Evolutionary conservation across 2,797 vertebrate genomes (phyloP), one percentile per base, ranked within the genome.

Genomic region (Pangasius krempfi): DNA sequence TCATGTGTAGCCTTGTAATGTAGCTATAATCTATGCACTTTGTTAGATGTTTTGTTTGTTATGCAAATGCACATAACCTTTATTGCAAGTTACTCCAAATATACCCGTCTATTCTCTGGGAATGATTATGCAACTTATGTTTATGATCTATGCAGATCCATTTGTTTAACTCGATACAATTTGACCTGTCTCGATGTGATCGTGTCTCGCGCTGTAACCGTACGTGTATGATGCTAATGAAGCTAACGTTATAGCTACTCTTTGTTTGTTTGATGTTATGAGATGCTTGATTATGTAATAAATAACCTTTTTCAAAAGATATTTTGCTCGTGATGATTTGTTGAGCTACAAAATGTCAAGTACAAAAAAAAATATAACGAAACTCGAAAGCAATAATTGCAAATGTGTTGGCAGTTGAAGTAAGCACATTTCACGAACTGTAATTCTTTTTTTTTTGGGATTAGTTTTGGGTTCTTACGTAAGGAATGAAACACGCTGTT

Each of bases 91-190:
- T 50, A 82, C 66, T 89, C 52, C 84, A 86, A 47, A 80, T 27
- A 50, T 80, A 64, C 33, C 58, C 12, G 58, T 78, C 52, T 73
- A 13, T 80, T 50, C 88, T 89, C 88, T 81, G 88, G 76, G 84
- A 89, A 89, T 89, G 62, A 89, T 81, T 80, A 89, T 89, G 88
- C 84, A 89, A 86, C 50, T 81, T 58, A 58, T 72, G 22, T 86
- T 64, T 27, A 37, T 56, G 70, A 89, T 85, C 84, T 89, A 86
- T 86, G 75, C 88, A 89, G 84, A 84, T 78, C 44, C 30, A 66
- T 86, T 64, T 5, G 70, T 76, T 76, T 64, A 73, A 52, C 70
- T 30, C 25, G 20, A 62, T 60, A 52, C 54, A 6, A 4, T 58
- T 81, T 40, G 64, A 72, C 44, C 80, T 56, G 50, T 81, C 84